A percentile compares a stretch with the other conserved stretches of the same genome.
These are phyloP conservation scores for Euphonia xanthogaster DNA, from an alignment of 2,797 vertebrate species.

Conservation along the genomic window DNA sequence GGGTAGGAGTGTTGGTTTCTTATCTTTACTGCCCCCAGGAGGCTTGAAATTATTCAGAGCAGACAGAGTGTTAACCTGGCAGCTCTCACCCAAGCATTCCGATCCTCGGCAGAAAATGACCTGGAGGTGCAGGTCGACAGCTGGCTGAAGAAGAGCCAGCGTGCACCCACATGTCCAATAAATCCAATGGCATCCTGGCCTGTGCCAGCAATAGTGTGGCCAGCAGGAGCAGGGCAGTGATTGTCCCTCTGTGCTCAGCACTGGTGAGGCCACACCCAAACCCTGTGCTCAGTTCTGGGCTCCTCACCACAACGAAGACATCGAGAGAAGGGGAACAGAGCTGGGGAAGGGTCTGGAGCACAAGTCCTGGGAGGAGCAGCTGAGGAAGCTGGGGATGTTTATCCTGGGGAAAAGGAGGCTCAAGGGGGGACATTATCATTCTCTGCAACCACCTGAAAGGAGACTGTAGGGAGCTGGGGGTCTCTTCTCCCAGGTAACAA, in stretches of 20 bases:
- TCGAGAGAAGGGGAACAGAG: fast-evolving
- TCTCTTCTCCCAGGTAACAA: not conserved
- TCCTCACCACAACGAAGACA: not conserved
- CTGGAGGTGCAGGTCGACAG: fast-evolving
- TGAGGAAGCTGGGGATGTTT: fast-evolving
- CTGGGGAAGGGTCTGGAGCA: not conserved
- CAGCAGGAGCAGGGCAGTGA: not conserved
- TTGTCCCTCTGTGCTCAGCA: fast-evolving
- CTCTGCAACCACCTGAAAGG: not conserved
- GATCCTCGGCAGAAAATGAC: not conserved
- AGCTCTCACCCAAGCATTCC: not conserved
- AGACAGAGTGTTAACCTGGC: not conserved
- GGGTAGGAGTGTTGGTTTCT: not conserved
- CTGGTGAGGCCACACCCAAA: fast-evolving
- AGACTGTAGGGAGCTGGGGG: not conserved
- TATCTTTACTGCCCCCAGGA: not conserved
- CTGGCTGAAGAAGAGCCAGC: not conserved
- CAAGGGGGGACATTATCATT: fast-evolving
- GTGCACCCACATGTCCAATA: fast-evolving
- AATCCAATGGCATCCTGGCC: not conserved
- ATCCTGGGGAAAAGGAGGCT: not conserved
- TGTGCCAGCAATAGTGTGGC: not conserved
- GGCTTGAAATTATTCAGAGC: not conserved
- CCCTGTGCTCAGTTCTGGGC: fast-evolving
- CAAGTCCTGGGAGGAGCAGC: fast-evolving